These are phyloP conservation scores for Condylostylus longicornis DNA, from an alignment of 1,140 invertebrate genomes.

Conservation along the genomic window DNA sequence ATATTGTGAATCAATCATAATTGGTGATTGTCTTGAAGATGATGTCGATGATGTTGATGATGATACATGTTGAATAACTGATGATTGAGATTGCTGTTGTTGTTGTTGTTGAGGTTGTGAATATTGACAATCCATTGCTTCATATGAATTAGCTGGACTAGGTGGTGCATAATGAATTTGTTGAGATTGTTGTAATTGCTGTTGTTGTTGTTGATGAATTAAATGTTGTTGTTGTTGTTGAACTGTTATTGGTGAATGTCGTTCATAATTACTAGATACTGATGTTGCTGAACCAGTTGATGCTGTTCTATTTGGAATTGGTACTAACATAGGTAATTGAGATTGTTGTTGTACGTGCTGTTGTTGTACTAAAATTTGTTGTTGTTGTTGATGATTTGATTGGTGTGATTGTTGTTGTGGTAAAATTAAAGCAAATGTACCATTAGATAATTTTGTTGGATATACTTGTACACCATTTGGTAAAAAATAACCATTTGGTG, in stretches of 20 bases:
- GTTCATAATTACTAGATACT: slow-evolving; percentile 33
- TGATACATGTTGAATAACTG: slow-evolving; percentile 31
- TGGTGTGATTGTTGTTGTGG: slow-evolving; percentile 37
- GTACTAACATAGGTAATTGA: slow-evolving; percentile 48
- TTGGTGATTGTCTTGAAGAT: slow-evolving; percentile 32
- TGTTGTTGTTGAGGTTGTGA: too few species aligned
- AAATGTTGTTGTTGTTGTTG: too few species aligned
- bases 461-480: slow-evolving; percentile 59
- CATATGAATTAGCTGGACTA: slow-evolving; percentile 29
- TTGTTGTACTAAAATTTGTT: slow-evolving; percentile 49
- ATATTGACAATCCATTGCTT: slow-evolving; percentile 30
- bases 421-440: slow-evolving; percentile 62
- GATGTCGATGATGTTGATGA: slow-evolving; percentile 32
- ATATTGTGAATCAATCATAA: slow-evolving; percentile 24
- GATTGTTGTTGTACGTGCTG: slow-evolving; percentile 26
- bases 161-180: slow-evolving; percentile 30
- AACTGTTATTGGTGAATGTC: slow-evolving; percentile 20
- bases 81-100: too few species aligned
- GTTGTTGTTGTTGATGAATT: too few species aligned
- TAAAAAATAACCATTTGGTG: slow-evolving; percentile 39
- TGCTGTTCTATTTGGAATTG: slow-evolving; percentile 52
- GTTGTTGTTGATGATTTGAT: slow-evolving; percentile 37
- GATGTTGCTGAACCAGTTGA: slow-evolving; percentile 49
- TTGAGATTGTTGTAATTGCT: too few species aligned
- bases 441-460: slow-evolving; percentile 61